Evolutionary conservation across 2,113 vertebrate genomes (phyloP).

Genomic region (Xerus inauris): DNA sequence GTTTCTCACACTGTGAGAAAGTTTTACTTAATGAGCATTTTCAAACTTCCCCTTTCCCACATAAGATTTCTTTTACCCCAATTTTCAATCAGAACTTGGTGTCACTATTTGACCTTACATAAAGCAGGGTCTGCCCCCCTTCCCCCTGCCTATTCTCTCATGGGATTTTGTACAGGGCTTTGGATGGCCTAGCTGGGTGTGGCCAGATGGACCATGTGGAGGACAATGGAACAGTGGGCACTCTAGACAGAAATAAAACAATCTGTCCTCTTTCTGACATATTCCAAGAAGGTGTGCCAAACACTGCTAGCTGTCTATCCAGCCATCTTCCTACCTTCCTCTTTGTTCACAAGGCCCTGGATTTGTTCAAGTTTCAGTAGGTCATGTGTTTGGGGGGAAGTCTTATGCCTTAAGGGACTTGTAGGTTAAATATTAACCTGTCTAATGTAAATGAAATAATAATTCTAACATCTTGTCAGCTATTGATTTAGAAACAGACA

Average conservation of each 20-base stretch:
- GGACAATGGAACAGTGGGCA: background rate
- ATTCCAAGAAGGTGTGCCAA: background rate
- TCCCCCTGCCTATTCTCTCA: background rate
- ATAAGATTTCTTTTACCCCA: background rate
- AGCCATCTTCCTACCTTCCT: too few species aligned
- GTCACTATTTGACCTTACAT: background rate
- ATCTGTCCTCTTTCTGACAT: background rate
- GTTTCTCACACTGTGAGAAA: background rate
- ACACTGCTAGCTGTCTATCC: background rate
- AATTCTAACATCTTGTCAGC: background rate
- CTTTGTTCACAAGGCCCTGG: background rate
- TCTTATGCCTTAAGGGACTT: background rate
- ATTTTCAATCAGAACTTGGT: background rate
- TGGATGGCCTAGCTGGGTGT: background rate
- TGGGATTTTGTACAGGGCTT: background rate
- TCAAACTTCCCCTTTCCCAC: background rate
- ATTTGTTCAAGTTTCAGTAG: background rate
- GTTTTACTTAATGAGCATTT: background rate
- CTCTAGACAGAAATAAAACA: background rate
- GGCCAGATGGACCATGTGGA: background rate
- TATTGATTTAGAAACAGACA: background rate
- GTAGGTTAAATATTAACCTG: background rate
- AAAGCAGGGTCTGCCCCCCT: background rate
- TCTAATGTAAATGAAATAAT: background rate
- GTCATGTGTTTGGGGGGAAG: background rate